Evolutionary conservation across 2,797 vertebrate genomes (phyloP), one percentile per base, ranked within the genome.

Genomic region (Chanos chanos): DNA sequence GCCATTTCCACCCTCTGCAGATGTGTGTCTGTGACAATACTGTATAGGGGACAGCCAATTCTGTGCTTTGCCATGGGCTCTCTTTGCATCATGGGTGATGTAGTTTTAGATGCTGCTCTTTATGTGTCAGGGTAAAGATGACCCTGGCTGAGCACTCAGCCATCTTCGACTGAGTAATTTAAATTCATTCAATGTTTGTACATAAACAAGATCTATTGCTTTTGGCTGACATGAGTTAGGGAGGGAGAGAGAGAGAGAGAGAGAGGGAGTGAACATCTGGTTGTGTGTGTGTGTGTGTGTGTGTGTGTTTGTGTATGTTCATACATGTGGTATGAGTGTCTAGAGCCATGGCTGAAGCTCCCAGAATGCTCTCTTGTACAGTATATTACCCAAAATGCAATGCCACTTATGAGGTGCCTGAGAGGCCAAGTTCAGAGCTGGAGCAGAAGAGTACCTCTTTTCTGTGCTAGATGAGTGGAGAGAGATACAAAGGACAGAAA

Each of bases 391-490:
- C 85, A 91, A 77, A 88, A 83, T 80, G 64, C 73, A 88, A 83
- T 44, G 73, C 74, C 85, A 83, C 79, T 81, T 78, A 77, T 66
- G 47, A 75, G 67, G 77, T 65, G 72, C 18, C 73, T 48, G 50
- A 44, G 74, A 77, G 65, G 66, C 57, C 72, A 53, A 77, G 67
- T 66, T 81, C 72, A 63, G 52, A 51, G n/a, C n/a, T n/a, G n/a
- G n/a, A n/a, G n/a, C n/a, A 71, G 27, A 37, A 72, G 71, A 83
- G 85, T 97, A 97, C 95, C 94, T 96, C 89, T 92, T 95, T 87
- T 93, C 92, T 90, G 92, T 90, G 94, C 94, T 98, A 95, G 81
- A 79, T 87, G 86, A 86, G 92, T 48, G 89, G 81, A 93, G 78
- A 91, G 71, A 45, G 59, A 90, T 89, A 90, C 63, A 86, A 61